Conservation (phyloP, 2,888 invertebrate genomes). For the Phengaris arion region DNA sequence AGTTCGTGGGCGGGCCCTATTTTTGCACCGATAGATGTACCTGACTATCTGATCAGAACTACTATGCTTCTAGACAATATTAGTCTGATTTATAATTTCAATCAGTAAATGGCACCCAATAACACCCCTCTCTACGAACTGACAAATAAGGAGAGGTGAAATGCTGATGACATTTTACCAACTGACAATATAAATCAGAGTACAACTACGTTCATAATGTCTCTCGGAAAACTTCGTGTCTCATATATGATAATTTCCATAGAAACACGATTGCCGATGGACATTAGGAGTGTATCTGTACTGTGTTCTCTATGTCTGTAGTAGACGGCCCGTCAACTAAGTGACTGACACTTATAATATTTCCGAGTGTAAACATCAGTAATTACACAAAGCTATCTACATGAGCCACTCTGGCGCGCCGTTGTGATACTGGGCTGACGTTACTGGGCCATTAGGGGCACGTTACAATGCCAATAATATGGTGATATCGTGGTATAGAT, state of each 20-base stretch:
- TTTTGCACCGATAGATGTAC: neutral
- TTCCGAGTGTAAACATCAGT: slow-evolving; percentile 75
- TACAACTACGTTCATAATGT: neutral
- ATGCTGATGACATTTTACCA: neutral
- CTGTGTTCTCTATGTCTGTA: neutral
- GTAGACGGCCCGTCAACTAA: neutral
- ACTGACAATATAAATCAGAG: neutral
- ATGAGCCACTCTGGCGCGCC: slow-evolving; percentile 67
- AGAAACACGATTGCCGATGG: neutral
- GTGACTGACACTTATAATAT: slow-evolving; percentile 46
- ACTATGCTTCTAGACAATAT: neutral
- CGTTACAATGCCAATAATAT: no score
- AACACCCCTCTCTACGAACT: neutral
- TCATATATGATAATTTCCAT: neutral
- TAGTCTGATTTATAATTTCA: neutral
- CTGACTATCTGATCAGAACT: neutral
- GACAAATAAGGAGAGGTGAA: neutral
- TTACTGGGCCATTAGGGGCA: no score
- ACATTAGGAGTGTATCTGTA: neutral
- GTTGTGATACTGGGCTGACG: slow-evolving; percentile 46
- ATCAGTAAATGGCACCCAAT: neutral
- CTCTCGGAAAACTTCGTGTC: neutral
- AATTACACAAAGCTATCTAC: slow-evolving; percentile 80
- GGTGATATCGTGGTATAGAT: no score
- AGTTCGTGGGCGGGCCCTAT: neutral